These are phyloP conservation scores for Arvicanthis niloticus DNA, from an alignment of 2,113 vertebrate species.

Conservation along the genomic window DNA sequence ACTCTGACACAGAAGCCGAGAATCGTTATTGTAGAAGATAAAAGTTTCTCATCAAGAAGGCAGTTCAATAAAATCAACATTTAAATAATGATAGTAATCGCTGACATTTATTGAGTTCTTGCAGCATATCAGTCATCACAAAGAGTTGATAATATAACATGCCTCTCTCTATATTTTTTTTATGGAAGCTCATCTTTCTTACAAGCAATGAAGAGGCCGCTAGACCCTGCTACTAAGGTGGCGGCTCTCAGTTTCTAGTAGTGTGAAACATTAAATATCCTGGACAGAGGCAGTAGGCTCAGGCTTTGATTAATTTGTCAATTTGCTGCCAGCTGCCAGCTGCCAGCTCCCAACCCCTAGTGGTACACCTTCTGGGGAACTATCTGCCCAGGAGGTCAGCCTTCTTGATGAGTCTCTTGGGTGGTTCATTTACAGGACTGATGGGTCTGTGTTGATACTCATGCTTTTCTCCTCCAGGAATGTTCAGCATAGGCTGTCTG, in stretches of 20 bases:
- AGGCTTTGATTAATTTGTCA: neutral
- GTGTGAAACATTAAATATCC: neutral
- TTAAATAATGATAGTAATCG: conserved; percentile 26
- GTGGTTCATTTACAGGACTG: neutral
- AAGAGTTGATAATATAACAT: neutral
- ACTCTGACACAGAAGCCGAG: conserved; percentile 29
- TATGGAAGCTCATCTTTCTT: neutral
- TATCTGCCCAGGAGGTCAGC: neutral
- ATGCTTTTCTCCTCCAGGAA: neutral
- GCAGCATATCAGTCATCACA: neutral
- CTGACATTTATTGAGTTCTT: conserved; percentile 41
- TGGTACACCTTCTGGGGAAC: neutral
- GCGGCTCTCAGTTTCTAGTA: neutral
- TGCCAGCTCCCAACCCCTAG: neutral
- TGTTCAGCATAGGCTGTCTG: neutral
- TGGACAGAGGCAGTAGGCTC: neutral
- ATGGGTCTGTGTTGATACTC: neutral
- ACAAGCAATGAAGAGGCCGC: neutral
- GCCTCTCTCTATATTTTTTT: neutral
- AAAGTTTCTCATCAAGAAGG: conserved; percentile 32
- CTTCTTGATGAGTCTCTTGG: neutral
- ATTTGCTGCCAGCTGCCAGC: neutral
- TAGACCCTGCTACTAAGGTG: neutral
- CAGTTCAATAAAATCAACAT: conserved; percentile 24
- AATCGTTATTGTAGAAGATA: conserved; percentile 50